Base-by-base conservation (phyloP, 2,797 vertebrate species). In the Zenarchopterus dispar region DNA sequence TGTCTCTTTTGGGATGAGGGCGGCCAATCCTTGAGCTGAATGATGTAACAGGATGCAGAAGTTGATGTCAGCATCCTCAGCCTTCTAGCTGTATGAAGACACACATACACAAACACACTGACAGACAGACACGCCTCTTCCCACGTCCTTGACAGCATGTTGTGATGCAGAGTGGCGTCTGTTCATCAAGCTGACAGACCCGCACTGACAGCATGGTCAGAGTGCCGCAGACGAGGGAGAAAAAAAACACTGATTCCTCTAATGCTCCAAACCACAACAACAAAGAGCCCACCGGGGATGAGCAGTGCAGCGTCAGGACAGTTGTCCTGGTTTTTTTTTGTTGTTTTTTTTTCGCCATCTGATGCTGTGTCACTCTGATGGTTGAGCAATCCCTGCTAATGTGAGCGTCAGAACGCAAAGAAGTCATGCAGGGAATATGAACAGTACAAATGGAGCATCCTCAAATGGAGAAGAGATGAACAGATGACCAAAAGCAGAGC, bases 141-240 rank as follows among this genome's bases (percentile, higher is more conserved):
- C 63, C 60, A 75, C 84, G n/a, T 80, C 87, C 82, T 81, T 88
- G 87, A 89, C 88, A 83, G 84, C 82, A 65, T 84, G 84, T 86
- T 83, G 77, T 86, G 87, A 91, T 93, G 82, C 84, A 78, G 87
- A 89, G 82, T 90, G 91, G 87, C 87, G 77, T 83, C 87, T 85
- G 79, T 88, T 89, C 66, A 26, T 90, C 90, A 89, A 79, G 78
- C 82, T 93, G 92, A 93, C 88, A 80, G 88, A 92, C 83, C 84
- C 65, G 60, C 80, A 75, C 70, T 83, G 91, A 93, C 91, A 91
- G 88, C 73, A 23, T 62, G 73, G 84, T 76, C 85, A 77, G 74
- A 86, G 76, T 22, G 55, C 61, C 72, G 83, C 75, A 82, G 84
- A 89, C 83, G 61, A 31, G 45, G 67, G 71, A 22, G 26, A 53